Conservation (phyloP, 2,113 vertebrate species). For the Mustela lutreola region DNA sequence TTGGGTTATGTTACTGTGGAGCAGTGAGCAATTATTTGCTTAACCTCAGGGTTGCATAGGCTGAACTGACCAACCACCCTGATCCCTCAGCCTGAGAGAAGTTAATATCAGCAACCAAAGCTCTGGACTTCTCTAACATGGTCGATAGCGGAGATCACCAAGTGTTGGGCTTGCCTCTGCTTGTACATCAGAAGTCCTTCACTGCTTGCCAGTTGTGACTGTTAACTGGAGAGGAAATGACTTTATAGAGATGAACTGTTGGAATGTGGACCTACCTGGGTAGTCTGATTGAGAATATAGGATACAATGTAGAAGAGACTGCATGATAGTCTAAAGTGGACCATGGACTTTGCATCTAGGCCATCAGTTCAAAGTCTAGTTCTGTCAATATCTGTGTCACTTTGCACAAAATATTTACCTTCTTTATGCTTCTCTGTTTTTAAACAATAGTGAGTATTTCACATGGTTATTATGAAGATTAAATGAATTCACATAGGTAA, state of each 20-base stretch:
- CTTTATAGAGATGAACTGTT: neutral
- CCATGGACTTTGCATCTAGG: neutral
- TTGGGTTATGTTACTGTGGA: neutral
- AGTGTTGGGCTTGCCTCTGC: neutral
- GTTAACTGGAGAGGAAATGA: neutral
- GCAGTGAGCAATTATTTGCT: neutral
- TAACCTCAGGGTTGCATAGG: neutral
- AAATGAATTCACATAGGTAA: neutral
- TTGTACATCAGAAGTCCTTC: neutral
- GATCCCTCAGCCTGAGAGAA: neutral
- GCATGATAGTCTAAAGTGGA: neutral
- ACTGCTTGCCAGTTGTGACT: neutral
- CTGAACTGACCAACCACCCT: neutral
- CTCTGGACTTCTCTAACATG: neutral
- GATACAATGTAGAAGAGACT: neutral
- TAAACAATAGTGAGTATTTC: neutral
- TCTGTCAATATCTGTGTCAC: neutral
- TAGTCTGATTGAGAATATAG: neutral
- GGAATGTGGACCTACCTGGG: neutral
- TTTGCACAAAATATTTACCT: conserved; percentile 23
- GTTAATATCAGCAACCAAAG: neutral
- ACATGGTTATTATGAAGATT: neutral
- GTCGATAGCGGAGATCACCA: neutral
- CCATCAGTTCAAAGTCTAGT: neutral
- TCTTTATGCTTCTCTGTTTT: neutral